A percentile compares a stretch with the other conserved stretches of the same genome.
Conservation (phyloP, 1,140 invertebrate species). For the Neelides sp. region DNA sequence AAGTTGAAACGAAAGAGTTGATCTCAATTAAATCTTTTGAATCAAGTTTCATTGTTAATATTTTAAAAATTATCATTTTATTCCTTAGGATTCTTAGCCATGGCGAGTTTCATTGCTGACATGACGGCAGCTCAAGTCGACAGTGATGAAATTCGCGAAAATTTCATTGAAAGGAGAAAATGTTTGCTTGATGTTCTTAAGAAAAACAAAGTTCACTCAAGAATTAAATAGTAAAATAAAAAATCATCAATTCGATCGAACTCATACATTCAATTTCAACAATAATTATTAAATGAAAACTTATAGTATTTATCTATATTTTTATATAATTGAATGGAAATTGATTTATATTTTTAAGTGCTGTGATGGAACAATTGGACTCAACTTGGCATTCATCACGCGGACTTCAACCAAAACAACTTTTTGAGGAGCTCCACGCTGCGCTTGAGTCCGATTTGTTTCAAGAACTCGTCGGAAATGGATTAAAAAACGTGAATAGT, state of each 20-base stretch:
- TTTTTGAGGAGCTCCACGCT: conserved; percentile 24
- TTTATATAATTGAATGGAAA: conserved; percentile 16
- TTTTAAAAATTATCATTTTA: neutral
- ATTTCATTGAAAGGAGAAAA: conserved; percentile 17
- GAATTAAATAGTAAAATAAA: neutral
- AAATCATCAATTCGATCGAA: neutral
- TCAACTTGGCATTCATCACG: neutral
- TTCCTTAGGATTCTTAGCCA: conserved; percentile 17
- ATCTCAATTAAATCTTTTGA: too few relatives aligned
- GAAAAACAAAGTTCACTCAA: conserved; percentile 9
- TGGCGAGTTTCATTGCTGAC: conserved; percentile 22
- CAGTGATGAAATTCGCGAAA: conserved; percentile 22
- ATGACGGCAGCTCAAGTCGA: conserved; percentile 27
- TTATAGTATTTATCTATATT: conserved; percentile 13
- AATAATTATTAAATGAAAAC: conserved; percentile 2
- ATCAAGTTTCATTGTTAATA: neutral
- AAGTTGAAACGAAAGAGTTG: too few relatives aligned
- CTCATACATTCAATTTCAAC: neutral
- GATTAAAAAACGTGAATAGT: conserved; percentile 4
- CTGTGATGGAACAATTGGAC: neutral
- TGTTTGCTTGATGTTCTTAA: conserved; percentile 9
- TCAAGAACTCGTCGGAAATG: conserved; percentile 13
- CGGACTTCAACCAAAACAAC: conserved; percentile 14
- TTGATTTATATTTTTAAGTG: neutral
- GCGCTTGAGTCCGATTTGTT: conserved; percentile 21